phyloP scores from a whole-genome alignment of 2,113 vertebrate genomes.

The Xenopus borealis region DNA sequence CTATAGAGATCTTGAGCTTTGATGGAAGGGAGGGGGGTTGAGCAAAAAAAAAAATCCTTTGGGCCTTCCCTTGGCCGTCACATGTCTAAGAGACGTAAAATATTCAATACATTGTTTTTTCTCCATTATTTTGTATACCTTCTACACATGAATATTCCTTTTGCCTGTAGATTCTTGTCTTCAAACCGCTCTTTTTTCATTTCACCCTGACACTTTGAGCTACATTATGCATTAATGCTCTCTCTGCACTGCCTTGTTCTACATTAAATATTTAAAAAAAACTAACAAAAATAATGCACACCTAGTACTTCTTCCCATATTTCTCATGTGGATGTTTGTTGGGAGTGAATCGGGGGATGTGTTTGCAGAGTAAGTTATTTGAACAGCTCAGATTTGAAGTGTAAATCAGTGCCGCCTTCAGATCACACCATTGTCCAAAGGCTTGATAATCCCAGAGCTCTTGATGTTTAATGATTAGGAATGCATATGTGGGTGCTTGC shows the following conservation, averaged over 20 bases:
- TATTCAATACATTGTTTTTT: no score
- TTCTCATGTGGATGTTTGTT: not conserved
- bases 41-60: no score
- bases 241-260: not conserved
- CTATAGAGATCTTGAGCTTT: no score
- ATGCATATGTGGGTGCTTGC: conserved; percentile 1
- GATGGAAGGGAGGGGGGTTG: no score
- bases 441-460: not conserved
- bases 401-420: not conserved
- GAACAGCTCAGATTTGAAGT: not conserved
- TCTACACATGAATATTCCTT: not conserved
- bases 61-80: no score
- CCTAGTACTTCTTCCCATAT: not conserved
- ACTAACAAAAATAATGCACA: not conserved
- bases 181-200: not conserved
- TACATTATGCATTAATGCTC: not conserved
- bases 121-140: no score
- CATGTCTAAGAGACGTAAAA: no score
- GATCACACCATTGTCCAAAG: not conserved
- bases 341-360: not conserved
- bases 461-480: not conserved
- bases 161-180: not conserved
- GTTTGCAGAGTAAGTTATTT: not conserved
- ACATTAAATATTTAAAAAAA: conserved; percentile 20
- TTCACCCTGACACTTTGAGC: not conserved